These are phyloP conservation scores for Sebastiscus tertius DNA, from an alignment of 2,797 vertebrate species.

Conservation along the genomic window DNA sequence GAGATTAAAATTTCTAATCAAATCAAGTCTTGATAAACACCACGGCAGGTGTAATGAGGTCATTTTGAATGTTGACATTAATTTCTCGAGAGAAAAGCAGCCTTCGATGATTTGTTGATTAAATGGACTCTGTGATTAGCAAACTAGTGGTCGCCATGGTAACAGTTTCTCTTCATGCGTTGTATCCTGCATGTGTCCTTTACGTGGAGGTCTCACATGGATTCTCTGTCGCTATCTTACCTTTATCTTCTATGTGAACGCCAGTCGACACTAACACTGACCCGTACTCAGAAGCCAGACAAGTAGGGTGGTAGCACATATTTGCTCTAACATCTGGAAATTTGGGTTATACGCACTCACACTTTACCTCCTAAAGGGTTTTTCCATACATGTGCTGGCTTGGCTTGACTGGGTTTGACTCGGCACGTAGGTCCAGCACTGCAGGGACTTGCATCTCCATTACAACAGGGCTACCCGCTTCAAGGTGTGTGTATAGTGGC, in stretches of 20 bases:
- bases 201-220: not conserved
- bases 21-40: slow-evolving; percentile 5
- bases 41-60: slow-evolving; percentile 22
- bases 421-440: too few species aligned
- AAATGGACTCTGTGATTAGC: slow-evolving; percentile 18
- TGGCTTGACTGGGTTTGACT: too few species aligned
- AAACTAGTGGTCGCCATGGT: slow-evolving; percentile 14
- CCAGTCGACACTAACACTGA: not conserved
- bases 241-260: not conserved
- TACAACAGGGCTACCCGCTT: too few species aligned
- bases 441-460: too few species aligned
- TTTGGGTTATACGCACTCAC: not conserved
- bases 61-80: slow-evolving; percentile 10
- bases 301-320: not conserved
- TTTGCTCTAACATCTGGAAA: not conserved
- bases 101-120: slow-evolving; percentile 20
- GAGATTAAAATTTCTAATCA: slow-evolving; percentile 9
- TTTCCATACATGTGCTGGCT: too few species aligned
- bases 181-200: not conserved
- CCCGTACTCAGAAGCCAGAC: not conserved
- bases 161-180: slow-evolving; percentile 7
- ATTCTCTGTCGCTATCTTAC: not conserved
- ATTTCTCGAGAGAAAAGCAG: not conserved
- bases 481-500: too few species aligned
- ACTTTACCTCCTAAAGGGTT: not conserved